These are phyloP conservation scores for Lepidocyrtinus sp. DNA, from an alignment of 2,888 invertebrate genomes.

Conservation along the genomic window DNA sequence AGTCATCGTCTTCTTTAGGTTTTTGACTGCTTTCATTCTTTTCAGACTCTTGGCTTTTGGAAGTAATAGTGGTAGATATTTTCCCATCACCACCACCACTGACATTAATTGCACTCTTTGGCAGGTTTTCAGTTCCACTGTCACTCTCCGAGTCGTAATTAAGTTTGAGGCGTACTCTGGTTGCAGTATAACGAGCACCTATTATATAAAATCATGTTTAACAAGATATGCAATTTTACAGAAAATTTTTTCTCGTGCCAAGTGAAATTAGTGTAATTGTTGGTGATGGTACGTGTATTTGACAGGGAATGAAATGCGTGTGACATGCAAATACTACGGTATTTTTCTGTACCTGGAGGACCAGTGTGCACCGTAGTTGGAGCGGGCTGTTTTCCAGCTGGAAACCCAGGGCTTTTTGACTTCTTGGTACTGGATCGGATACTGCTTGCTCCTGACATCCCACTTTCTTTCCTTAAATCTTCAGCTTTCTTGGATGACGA, in stretches of 20 bases:
- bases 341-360: neutral
- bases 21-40: conserved; percentile 7
- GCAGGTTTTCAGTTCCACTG: conserved; percentile 16
- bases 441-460: neutral
- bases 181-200: conserved; percentile 28
- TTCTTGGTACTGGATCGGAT: neutral
- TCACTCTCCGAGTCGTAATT: conserved; percentile 62
- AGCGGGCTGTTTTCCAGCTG: neutral
- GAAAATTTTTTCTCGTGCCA: too few species aligned
- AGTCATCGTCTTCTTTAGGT: conserved; percentile 52
- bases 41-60: neutral
- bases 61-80: conserved; percentile 11
- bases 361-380: neutral
- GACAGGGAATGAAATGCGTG: too few species aligned
- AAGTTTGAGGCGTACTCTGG: conserved; percentile 51
- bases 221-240: too few species aligned
- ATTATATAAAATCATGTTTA: too few species aligned
- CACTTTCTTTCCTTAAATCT: conserved; percentile 10
- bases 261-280: too few species aligned
- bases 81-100: conserved; percentile 4
- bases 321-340: too few species aligned
- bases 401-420: conserved; percentile 5
- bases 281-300: too few species aligned
- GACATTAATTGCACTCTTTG: neutral
- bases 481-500: neutral